Evolutionary conservation across 2,888 invertebrate genomes (phyloP).

Genomic region (Dryocosmus kuriphilus): DNA sequence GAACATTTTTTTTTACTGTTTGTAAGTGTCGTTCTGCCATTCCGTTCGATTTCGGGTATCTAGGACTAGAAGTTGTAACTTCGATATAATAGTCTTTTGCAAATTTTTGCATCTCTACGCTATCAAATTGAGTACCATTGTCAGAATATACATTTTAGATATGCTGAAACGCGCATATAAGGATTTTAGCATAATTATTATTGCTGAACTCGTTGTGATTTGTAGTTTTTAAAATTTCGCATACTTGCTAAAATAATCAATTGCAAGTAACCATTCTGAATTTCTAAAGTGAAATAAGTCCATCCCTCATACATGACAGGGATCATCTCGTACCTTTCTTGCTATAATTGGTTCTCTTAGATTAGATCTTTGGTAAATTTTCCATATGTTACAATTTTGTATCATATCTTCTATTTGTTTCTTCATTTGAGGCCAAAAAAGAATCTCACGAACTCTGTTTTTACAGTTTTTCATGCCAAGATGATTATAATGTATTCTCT

Average conservation of each 20-base stretch:
- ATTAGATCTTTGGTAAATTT: slow-evolving; percentile 46
- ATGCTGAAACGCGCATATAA: too few species aligned
- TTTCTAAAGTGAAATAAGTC: slow-evolving; percentile 53
- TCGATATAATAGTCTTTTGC: slow-evolving; percentile 53
- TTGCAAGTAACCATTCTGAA: too few species aligned
- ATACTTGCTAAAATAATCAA: too few species aligned
- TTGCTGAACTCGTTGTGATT: too few species aligned
- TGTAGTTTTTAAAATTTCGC: too few species aligned
- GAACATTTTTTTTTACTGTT: too few species aligned
- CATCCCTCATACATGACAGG: too few species aligned
- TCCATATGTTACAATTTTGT: too few species aligned
- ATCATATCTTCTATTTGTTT: too few species aligned
- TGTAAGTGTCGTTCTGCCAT: slow-evolving; percentile 47
- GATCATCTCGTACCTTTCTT: not conserved
- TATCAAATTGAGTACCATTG: slow-evolving; percentile 54
- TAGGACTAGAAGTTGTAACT: slow-evolving; percentile 49
- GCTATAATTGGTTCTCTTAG: slow-evolving; percentile 36
- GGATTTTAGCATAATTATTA: too few species aligned
- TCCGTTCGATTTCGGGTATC: slow-evolving; percentile 54
- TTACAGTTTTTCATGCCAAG: not conserved
- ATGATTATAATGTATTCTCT: slow-evolving; percentile 19
- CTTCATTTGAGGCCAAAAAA: too few species aligned
- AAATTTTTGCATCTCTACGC: slow-evolving; percentile 48
- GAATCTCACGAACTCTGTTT: slow-evolving; percentile 1
- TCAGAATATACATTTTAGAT: slow-evolving; percentile 51